phyloP scores from a whole-genome alignment of 2,888 invertebrate genomes.

The Pyrocoelia pectoralis region DNA sequence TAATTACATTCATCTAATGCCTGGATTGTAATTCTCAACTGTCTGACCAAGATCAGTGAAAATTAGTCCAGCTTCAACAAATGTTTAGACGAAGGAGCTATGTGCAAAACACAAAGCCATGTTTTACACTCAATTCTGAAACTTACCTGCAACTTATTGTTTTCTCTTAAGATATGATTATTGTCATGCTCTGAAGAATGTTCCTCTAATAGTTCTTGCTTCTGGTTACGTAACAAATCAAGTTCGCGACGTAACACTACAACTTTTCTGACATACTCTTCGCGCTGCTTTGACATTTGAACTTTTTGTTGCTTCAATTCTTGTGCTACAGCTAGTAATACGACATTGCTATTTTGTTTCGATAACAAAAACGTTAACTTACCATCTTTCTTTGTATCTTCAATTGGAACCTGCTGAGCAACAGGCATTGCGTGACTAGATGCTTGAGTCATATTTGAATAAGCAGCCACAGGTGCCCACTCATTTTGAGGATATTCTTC shows the following conservation, averaged over 20 bases:
- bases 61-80: background rate
- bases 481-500: conserved; percentile 44
- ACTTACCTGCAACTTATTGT: conserved; percentile 82
- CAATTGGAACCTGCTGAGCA: conserved; percentile 50
- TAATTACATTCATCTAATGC: conserved; percentile 11
- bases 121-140: background rate
- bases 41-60: background rate
- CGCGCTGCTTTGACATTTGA: conserved; percentile 79
- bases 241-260: conserved; percentile 78
- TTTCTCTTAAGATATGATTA: conserved; percentile 81
- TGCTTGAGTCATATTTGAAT: conserved; percentile 33
- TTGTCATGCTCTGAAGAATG: conserved; percentile 74
- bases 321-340: conserved; percentile 73
- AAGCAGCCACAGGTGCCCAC: conserved; percentile 45
- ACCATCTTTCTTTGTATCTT: conserved; percentile 66
- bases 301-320: conserved; percentile 85
- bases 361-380: conserved; percentile 26
- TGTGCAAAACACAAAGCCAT: conserved; percentile 5
- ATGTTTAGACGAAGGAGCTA: background rate
- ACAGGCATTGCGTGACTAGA: conserved; percentile 41
- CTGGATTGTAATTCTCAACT: background rate
- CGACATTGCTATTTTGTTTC: too few species aligned
- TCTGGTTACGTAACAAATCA: conserved; percentile 79
- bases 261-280: conserved; percentile 82
- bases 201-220: conserved; percentile 77